phyloP scores from a whole-genome alignment of 2,888 invertebrate species.

The Polylopha cassiicola region DNA sequence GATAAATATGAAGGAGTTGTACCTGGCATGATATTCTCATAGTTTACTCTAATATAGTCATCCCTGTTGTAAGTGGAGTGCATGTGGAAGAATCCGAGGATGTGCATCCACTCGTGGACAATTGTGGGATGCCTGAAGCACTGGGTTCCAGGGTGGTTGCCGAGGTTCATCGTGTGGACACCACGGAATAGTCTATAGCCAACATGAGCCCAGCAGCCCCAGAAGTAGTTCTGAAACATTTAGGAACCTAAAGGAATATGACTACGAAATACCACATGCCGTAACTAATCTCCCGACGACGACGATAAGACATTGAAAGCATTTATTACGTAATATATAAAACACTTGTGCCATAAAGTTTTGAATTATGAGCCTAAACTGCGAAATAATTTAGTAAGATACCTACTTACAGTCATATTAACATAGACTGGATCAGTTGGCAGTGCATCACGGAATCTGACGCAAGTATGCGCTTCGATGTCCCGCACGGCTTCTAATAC shows the following conservation, averaged over 20 bases:
- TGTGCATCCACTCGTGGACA: slow-evolving; percentile 84
- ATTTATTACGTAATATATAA: not conserved
- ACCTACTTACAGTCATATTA: slow-evolving; percentile 50
- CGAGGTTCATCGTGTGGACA: slow-evolving; percentile 71
- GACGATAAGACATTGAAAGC: too few relatives aligned
- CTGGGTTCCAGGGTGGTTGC: slow-evolving; percentile 61
- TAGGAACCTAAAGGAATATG: not conserved
- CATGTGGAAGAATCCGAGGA: too few relatives aligned
- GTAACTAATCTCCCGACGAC: too few relatives aligned
- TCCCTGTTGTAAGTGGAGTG: slow-evolving; percentile 61
- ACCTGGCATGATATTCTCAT: slow-evolving; percentile 81
- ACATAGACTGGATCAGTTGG: slow-evolving; percentile 49
- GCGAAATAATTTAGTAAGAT: too few relatives aligned
- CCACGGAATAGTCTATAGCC: slow-evolving; percentile 57
- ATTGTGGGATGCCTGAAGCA: slow-evolving; percentile 81
- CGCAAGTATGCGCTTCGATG: slow-evolving; percentile 56
- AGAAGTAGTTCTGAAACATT: slow-evolving; percentile 42
- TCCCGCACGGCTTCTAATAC: too few relatives aligned
- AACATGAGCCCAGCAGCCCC: slow-evolving; percentile 61
- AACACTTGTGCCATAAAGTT: too few relatives aligned
- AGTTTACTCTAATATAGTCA: slow-evolving; percentile 79
- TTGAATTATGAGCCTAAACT: too few relatives aligned
- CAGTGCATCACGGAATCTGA: slow-evolving; percentile 54
- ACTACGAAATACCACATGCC: too few relatives aligned
- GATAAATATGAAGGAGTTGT: too few relatives aligned